Percentiles rank a stretch among this genome's conserved stretches.
Evolutionary conservation across 2,888 invertebrate species (phyloP).

Genomic region (Mythimna pallens): DNA sequence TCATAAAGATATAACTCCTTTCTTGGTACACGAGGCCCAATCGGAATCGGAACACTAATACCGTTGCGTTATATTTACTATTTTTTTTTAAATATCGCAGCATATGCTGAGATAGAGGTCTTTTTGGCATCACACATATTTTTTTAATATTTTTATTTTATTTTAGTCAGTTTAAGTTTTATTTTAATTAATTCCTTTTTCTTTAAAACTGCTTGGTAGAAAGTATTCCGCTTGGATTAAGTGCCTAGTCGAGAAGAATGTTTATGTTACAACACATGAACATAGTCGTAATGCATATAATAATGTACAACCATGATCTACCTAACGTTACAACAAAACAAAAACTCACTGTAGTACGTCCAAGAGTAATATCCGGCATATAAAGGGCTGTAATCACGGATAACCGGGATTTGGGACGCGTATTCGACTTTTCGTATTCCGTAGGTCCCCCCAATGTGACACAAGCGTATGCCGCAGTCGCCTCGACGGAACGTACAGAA

Average conservation of each 20-base stretch:
- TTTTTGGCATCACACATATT: no score
- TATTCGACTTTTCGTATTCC: not conserved
- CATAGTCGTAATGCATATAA: not conserved
- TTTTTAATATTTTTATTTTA: no score
- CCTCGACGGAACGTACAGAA: not conserved
- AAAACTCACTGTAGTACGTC: conserved; percentile 15
- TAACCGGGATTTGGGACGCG: conserved; percentile 42
- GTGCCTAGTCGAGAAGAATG: not conserved
- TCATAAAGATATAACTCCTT: not conserved
- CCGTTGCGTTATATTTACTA: no score
- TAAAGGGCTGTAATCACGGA: conserved; percentile 57
- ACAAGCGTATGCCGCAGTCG: not conserved
- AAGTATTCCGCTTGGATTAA: not conserved
- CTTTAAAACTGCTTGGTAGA: not conserved
- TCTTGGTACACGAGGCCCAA: not conserved
- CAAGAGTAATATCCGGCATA: conserved; percentile 42
- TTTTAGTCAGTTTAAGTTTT: no score
- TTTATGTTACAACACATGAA: not conserved
- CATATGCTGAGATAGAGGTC: no score
- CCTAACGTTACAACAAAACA: conserved; percentile 4
- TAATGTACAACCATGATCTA: conserved; percentile 9
- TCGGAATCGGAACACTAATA: no score
- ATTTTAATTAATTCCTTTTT: no score
- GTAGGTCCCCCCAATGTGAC: not conserved
- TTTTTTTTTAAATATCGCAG: no score